Base-by-base conservation (phyloP, 2,888 invertebrate genomes). In the Lasioglossum figueresi region DNA sequence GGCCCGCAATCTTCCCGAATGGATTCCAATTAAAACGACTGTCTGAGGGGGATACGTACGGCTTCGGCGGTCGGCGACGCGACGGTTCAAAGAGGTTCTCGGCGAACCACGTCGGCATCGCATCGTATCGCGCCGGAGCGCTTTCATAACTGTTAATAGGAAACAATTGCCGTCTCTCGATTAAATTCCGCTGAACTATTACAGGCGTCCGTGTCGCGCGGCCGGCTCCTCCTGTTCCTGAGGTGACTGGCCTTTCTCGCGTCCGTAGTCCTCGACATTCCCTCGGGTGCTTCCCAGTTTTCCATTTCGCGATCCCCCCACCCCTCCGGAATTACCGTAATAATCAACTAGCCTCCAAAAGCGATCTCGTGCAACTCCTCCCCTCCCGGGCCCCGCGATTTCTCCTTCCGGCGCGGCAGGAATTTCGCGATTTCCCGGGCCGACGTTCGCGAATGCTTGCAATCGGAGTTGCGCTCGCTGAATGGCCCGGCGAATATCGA, bases 151-250 rank as follows among this genome's bases (percentile, higher is more conserved):
- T 84, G 89, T 88, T 89, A 89, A 86, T 87, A 82, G 79, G 83
- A 82, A 89, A 89, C 91, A 90, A 90, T 91, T 87, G 87, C 66
- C 82, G 79, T 84, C 76, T 83, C 74, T 87, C 84, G 91, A 89
- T 90, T 88, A 91, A 89, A 90, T 91, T 84, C 83, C 85, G 72
- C 71, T 77, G 76, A 88, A 86, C 85, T 87, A 84, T 89, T 85
- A 80, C 63, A 74, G 78, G 59, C 71, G 59, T 66, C 68, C 70
- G 66, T 31, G 59, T 59, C 59, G 59, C 59, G 59, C 59, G 27
- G 16, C 14, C 31, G 45, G 82, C 23, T 52, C 78, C 73, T 79
- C 72, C 27, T 78, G 77, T 76, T 80, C 85, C 75, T 27, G 85
- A 77, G 85, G 66, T 80, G 75, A 79, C 78, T 80, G 78, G 27